phyloP scores from a whole-genome alignment of 2,113 vertebrate genomes.

The Baryphthengus martii region DNA sequence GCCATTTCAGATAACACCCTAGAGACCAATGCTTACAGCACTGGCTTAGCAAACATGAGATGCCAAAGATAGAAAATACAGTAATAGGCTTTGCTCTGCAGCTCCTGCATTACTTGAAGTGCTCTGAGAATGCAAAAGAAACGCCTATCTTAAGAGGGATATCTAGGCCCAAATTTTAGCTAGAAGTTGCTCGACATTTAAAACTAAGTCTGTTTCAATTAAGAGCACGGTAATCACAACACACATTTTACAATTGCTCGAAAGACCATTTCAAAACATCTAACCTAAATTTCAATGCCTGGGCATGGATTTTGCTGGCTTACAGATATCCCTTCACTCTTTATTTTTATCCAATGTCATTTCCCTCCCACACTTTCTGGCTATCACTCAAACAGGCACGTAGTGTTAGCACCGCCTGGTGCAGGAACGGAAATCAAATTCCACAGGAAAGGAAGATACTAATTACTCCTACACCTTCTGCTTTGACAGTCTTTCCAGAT shows the following conservation, averaged over 20 bases:
- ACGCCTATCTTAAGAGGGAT: background rate
- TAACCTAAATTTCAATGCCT: background rate
- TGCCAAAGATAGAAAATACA: constrained; percentile 46
- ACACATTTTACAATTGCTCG: background rate
- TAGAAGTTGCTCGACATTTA: background rate
- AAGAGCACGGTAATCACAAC: background rate
- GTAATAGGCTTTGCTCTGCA: constrained; percentile 48
- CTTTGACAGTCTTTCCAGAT: background rate
- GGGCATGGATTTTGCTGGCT: background rate
- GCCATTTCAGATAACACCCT: constrained; percentile 3
- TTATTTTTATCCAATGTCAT: background rate
- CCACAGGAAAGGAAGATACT: background rate
- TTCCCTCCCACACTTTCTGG: background rate
- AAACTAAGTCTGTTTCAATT: background rate
- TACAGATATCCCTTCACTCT: background rate
- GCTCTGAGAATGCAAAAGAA: background rate
- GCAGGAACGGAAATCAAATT: background rate
- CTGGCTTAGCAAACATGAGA: constrained; percentile 4
- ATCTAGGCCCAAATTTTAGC: background rate
- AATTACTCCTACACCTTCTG: background rate
- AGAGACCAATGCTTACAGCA: background rate
- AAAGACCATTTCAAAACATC: background rate
- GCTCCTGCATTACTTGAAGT: background rate
- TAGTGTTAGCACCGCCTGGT: fast-evolving
- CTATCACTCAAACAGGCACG: background rate